Percentiles rank a stretch among this genome's conserved stretches.
phyloP scores from a whole-genome alignment of 2,888 invertebrate species.

The Thelaira solivaga region DNA sequence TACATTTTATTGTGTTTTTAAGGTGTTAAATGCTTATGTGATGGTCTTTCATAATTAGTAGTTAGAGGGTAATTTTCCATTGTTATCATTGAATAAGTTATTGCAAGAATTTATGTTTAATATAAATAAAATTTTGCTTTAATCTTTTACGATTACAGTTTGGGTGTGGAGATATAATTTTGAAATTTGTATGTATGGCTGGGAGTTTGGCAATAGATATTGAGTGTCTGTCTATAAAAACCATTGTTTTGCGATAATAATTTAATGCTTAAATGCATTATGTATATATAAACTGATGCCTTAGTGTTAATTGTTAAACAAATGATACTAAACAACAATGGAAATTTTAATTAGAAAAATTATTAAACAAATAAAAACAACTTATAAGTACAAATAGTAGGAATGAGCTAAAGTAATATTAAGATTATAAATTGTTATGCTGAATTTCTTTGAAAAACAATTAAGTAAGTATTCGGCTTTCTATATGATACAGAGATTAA shows the following conservation, averaged over 20 bases:
- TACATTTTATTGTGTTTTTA: constrained; percentile 56
- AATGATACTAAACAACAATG: constrained; percentile 36
- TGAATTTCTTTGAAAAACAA: too few relatives aligned
- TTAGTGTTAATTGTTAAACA: constrained; percentile 59
- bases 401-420: too few relatives aligned
- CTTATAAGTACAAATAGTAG: background rate
- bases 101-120: too few relatives aligned
- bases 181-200: background rate
- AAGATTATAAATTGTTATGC: too few relatives aligned
- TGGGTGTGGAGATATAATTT: background rate
- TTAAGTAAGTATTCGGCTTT: too few relatives aligned
- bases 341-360: constrained; percentile 15
- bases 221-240: background rate
- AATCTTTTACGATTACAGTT: background rate
- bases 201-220: constrained; percentile 41
- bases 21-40: constrained; percentile 60
- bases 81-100: constrained; percentile 41
- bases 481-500: too few relatives aligned
- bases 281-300: constrained; percentile 25
- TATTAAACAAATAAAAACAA: constrained; percentile 14
- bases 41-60: constrained; percentile 56
- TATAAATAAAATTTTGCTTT: background rate
- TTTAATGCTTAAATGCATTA: background rate
- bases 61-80: constrained; percentile 43
- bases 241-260: constrained; percentile 34